Evolutionary conservation across 2,113 vertebrate genomes (phyloP).

Genomic region (Ammodytes marinus): DNA sequence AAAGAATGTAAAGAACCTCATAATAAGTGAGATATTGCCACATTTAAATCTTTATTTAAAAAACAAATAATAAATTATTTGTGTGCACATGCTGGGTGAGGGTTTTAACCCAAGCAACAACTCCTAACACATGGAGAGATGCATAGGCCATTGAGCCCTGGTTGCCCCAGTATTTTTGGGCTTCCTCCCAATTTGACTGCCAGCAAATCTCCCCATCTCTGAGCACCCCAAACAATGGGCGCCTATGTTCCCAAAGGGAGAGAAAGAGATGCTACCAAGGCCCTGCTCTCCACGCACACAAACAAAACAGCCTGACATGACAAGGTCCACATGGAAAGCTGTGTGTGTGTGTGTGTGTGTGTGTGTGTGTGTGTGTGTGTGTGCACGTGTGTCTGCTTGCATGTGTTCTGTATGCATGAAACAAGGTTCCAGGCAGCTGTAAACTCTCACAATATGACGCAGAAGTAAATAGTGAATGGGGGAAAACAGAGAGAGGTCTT

Average conservation of each 20-base stretch:
- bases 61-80: too few relatives aligned
- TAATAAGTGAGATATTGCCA: too few relatives aligned
- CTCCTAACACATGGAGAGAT: constrained; percentile 4
- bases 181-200: constrained; percentile 75
- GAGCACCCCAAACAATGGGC: constrained; percentile 81
- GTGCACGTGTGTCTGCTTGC: neutral
- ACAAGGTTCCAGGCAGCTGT: constrained; percentile 26
- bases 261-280: constrained; percentile 63
- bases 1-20: too few relatives aligned
- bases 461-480: constrained; percentile 23
- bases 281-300: constrained; percentile 49
- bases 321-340: constrained; percentile 39
- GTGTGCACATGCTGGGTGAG: constrained; percentile 28
- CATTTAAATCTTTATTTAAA: too few relatives aligned
- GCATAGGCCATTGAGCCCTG: constrained; percentile 36
- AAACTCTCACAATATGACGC: constrained; percentile 36
- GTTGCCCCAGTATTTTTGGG: constrained; percentile 79
- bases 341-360: constrained; percentile 32
- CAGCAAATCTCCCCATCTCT: constrained; percentile 64
- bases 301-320: constrained; percentile 21
- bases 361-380: constrained; percentile 35
- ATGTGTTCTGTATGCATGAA: neutral
- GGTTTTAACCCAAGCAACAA: constrained; percentile 15
- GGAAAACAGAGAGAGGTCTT: constrained; percentile 44
- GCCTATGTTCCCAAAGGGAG: constrained; percentile 86